A percentile compares a stretch with the other conserved stretches of the same genome.
Conservation (phyloP, 2,797 vertebrate species). For the Macropodus opercularis region DNA sequence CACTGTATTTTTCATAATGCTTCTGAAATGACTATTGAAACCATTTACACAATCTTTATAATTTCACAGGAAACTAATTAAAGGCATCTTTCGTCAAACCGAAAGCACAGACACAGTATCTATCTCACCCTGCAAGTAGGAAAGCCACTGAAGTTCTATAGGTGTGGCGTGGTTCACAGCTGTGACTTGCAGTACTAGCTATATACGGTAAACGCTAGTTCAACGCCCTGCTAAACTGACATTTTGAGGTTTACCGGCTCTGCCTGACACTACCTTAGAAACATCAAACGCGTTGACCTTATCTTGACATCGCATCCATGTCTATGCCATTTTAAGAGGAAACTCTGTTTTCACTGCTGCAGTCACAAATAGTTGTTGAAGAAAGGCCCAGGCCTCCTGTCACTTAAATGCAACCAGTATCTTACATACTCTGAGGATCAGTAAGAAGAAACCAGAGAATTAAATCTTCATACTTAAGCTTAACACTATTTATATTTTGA, state of each 20-base stretch:
- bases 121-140: conserved; percentile 14
- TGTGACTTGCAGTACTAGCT: neutral
- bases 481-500: neutral
- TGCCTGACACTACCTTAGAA: neutral
- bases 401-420: neutral
- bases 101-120: neutral
- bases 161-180: conserved; percentile 26
- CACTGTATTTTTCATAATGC: neutral
- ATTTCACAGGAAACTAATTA: neutral
- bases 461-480: too few relatives aligned
- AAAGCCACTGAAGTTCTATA: neutral
- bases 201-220: neutral
- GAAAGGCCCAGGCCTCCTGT: neutral
- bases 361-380: neutral
- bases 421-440: too few relatives aligned
- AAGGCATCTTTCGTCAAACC: neutral
- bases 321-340: neutral
- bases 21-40: neutral
- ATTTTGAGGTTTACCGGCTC: conserved; percentile 66
- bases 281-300: conserved; percentile 15
- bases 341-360: neutral
- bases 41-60: neutral
- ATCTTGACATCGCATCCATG: conserved; percentile 21
- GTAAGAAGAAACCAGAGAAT: too few relatives aligned
- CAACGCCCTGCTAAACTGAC: conserved; percentile 68